phyloP scores from a whole-genome alignment of 2,113 vertebrate genomes.

The Emydocephalus ijimae region DNA sequence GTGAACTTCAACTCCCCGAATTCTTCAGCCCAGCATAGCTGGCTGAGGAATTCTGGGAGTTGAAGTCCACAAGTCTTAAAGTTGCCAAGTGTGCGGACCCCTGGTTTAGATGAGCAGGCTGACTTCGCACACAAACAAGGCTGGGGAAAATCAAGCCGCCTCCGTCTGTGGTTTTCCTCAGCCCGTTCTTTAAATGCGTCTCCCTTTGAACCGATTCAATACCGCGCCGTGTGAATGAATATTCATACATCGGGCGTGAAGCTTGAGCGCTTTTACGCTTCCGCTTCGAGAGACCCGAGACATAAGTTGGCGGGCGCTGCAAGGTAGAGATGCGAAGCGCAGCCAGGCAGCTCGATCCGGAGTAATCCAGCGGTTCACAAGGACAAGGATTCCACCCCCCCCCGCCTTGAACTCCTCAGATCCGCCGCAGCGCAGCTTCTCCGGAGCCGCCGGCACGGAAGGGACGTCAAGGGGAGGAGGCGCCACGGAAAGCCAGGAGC shows the following conservation, averaged over 20 bases:
- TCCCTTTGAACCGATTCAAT: background rate
- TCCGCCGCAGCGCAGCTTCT: background rate
- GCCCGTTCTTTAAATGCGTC: background rate
- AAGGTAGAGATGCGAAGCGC: background rate
- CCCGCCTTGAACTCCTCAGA: background rate
- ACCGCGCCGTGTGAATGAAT: background rate
- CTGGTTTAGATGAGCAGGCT: background rate
- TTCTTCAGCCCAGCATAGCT: too few relatives aligned
- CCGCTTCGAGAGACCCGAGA: background rate
- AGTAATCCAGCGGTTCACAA: background rate
- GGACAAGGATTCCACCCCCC: background rate
- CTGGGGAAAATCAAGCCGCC: background rate
- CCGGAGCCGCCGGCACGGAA: background rate
- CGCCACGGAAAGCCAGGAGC: background rate
- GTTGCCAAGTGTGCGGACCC: too few relatives aligned
- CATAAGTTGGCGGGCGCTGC: background rate
- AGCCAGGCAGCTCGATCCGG: background rate
- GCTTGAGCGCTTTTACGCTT: background rate
- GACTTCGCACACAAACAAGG: background rate
- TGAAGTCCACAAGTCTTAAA: too few relatives aligned
- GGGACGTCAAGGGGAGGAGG: constrained; percentile 17
- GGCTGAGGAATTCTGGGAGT: too few relatives aligned
- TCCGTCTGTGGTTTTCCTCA: background rate
- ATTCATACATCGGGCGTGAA: background rate
- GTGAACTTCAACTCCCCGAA: too few relatives aligned